Evolutionary conservation across 1,140 invertebrate genomes (phyloP).

Genomic region (Calosoma granatense): DNA sequence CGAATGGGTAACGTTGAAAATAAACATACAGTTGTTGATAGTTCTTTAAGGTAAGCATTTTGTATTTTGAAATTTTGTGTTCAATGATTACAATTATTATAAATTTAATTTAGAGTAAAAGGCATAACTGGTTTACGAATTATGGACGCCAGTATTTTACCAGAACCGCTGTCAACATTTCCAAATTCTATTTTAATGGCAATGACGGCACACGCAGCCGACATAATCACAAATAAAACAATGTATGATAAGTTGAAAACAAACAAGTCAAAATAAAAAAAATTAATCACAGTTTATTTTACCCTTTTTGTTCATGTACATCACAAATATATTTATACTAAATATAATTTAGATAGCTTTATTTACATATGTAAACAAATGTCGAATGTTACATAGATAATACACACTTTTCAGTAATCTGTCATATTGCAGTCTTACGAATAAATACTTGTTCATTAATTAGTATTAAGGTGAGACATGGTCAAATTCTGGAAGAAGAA

Average conservation of each 20-base stretch:
- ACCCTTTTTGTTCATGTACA: too few relatives aligned
- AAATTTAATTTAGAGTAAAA: conserved; percentile 43
- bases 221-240: conserved; percentile 37
- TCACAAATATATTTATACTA: conserved; percentile 4
- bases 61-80: conserved; percentile 1
- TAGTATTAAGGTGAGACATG: background rate
- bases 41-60: conserved; percentile 39
- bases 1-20: conserved; percentile 40
- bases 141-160: conserved; percentile 61
- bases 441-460: too few relatives aligned
- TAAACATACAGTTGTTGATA: conserved; percentile 42
- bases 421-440: too few relatives aligned
- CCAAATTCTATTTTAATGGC: conserved; percentile 57
- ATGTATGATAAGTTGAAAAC: background rate
- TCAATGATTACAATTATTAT: conserved; percentile 14
- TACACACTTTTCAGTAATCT: too few relatives aligned
- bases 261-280: too few relatives aligned
- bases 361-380: background rate
- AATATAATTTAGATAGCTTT: background rate
- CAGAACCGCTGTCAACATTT: conserved; percentile 52
- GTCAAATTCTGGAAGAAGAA: background rate
- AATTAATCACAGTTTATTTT: too few relatives aligned
- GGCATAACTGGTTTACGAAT: conserved; percentile 49
- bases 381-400: too few relatives aligned
- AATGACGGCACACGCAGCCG: conserved; percentile 52